phyloP scores from a whole-genome alignment of 2,888 invertebrate species.

The Asteroscopus sphinx region DNA sequence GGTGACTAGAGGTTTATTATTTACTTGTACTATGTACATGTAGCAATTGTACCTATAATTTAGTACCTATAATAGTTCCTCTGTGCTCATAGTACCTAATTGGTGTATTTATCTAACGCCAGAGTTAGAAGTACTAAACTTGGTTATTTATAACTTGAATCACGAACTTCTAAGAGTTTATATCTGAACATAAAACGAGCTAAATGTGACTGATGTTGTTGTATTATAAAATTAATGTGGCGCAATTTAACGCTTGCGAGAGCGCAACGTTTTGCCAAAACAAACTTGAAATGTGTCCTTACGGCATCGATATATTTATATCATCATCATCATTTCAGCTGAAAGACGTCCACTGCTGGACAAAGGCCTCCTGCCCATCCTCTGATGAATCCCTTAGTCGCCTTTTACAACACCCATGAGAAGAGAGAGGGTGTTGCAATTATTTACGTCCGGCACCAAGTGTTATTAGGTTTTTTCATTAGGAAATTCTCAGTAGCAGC shows the following conservation, averaged over 20 bases:
- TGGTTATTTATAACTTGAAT: constrained; percentile 46
- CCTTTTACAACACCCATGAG: no score
- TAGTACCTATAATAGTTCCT: constrained; percentile 2
- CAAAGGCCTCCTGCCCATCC: no score
- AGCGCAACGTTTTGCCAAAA: constrained; percentile 51
- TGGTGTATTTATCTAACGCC: constrained; percentile 51
- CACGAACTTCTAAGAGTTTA: constrained; percentile 54
- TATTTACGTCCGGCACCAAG: no score
- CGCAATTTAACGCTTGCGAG: constrained; percentile 47
- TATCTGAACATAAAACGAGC: constrained; percentile 50
- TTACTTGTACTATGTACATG: constrained; percentile 53
- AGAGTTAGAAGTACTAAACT: constrained; percentile 39
- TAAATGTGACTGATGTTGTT: constrained; percentile 54
- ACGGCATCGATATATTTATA: constrained; percentile 23
- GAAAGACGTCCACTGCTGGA: no score
- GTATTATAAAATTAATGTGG: constrained; percentile 55
- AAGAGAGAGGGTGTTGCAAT: no score
- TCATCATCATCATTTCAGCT: no score
- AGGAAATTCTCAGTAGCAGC: no score
- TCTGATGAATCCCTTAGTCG: no score
- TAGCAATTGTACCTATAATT: constrained; percentile 58
- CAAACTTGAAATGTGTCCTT: constrained; percentile 44
- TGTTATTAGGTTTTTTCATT: no score
- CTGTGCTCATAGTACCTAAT: background rate
- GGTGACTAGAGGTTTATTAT: constrained; percentile 69